Evolutionary conservation across 2,888 invertebrate species (phyloP).

Genomic region (Tinea pellionella): DNA sequence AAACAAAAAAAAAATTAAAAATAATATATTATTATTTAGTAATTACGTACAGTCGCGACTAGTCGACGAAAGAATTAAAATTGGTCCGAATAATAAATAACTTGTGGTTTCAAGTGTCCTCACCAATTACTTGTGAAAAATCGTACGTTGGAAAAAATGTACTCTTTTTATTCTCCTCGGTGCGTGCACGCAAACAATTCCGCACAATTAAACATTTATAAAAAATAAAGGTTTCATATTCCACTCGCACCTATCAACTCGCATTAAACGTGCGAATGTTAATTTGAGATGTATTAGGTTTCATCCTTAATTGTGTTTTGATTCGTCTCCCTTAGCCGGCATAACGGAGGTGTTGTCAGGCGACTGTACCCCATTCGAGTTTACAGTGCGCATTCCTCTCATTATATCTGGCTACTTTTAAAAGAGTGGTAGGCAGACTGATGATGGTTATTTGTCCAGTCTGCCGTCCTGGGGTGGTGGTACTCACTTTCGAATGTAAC

Average conservation of each 20-base stretch:
- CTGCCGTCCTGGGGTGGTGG: too few species aligned
- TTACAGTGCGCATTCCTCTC: too few species aligned
- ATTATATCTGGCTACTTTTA: too few species aligned
- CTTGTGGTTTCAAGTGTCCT: neutral
- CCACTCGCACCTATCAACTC: neutral
- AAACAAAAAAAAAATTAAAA: too few species aligned
- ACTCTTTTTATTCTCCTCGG: neutral
- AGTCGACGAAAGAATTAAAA: constrained; percentile 3
- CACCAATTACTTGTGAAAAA: constrained; percentile 5
- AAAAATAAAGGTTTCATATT: constrained; percentile 22
- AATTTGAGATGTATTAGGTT: constrained; percentile 17
- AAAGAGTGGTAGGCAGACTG: too few species aligned
- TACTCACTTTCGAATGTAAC: too few species aligned
- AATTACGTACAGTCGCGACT: neutral
- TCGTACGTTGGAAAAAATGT: neutral
- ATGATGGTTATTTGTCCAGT: too few species aligned
- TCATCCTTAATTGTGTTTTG: neutral
- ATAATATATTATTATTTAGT: neutral
- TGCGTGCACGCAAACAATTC: constrained; percentile 54
- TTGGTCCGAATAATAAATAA: neutral
- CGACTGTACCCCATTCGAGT: too few species aligned
- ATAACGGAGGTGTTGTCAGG: too few species aligned
- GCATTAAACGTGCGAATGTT: constrained; percentile 20
- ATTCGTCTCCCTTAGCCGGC: too few species aligned
- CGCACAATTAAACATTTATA: constrained; percentile 56